These are phyloP conservation scores for Oryzias curvinotus DNA, from an alignment of 2,113 vertebrate genomes.

Conservation along the genomic window DNA sequence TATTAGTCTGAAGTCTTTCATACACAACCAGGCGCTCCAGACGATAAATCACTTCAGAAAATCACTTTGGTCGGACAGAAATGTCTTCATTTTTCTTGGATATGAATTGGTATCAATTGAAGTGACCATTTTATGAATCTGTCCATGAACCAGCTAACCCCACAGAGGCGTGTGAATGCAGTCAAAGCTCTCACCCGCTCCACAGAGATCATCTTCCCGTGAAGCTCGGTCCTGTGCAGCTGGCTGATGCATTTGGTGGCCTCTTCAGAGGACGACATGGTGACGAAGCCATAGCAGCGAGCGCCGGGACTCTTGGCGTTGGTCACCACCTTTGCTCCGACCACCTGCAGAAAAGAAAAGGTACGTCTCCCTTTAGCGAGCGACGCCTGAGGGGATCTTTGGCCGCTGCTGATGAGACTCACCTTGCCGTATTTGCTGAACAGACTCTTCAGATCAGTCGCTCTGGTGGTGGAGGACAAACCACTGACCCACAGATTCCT, in stretches of 20 bases:
- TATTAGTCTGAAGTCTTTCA: too few relatives aligned
- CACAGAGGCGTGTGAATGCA: too few relatives aligned
- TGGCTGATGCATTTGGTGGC: constrained; percentile 92
- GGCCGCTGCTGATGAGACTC: fast-evolving
- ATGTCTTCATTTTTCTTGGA: too few relatives aligned
- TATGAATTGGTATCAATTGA: too few relatives aligned
- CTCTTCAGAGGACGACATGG: constrained; percentile 92
- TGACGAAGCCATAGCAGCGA: constrained; percentile 96
- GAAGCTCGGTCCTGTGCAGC: constrained; percentile 93
- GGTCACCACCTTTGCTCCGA: constrained; percentile 96
- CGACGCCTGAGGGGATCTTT: too few relatives aligned
- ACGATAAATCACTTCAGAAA: too few relatives aligned
- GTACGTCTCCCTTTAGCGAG: background rate
- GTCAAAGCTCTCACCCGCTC: constrained; percentile 80
- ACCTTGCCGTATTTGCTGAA: constrained; percentile 99
- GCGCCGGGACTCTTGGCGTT: constrained; percentile 95
- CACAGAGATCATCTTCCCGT: constrained; percentile 97
- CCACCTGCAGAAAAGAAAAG: constrained; percentile 77
- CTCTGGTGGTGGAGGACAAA: constrained; percentile 92
- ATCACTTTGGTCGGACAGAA: too few relatives aligned
- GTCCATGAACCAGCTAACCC: too few relatives aligned
- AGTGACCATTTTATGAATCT: too few relatives aligned
- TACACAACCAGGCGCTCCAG: too few relatives aligned
- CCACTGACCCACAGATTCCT: constrained; percentile 97
- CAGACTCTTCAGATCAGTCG: constrained; percentile 94